Conservation (phyloP, 1,140 invertebrate genomes). For the Amphibalanus amphitrite region DNA sequence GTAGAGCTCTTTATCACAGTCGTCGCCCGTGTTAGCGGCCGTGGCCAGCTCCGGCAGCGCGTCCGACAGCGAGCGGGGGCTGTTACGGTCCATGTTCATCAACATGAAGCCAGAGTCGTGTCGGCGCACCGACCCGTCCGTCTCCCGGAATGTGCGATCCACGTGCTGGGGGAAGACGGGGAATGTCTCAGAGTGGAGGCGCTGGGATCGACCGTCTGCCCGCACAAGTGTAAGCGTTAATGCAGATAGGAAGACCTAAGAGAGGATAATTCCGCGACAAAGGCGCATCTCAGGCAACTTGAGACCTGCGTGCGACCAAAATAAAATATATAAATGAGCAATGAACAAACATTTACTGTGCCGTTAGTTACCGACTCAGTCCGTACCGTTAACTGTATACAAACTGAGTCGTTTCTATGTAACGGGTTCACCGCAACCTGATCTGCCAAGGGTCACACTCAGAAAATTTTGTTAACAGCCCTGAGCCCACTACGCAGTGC, state of each 20-base stretch:
- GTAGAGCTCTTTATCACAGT: conserved; percentile 25
- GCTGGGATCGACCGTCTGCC: background rate
- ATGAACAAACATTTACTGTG: too few relatives aligned
- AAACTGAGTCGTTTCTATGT: too few relatives aligned
- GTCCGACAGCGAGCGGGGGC: conserved; percentile 9
- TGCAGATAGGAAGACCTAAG: background rate
- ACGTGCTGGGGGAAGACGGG: background rate
- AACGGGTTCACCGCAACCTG: too few relatives aligned
- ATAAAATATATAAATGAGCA: background rate
- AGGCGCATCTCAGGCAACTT: background rate
- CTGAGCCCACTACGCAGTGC: too few relatives aligned
- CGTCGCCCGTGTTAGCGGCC: conserved; percentile 9
- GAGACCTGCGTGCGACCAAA: background rate
- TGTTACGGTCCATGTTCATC: conserved; percentile 11
- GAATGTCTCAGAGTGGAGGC: background rate
- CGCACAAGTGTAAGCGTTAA: background rate
- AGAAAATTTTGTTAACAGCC: too few relatives aligned
- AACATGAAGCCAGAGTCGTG: conserved; percentile 12
- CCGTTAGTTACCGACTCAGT: too few relatives aligned
- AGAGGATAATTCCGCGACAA: background rate
- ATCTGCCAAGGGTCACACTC: too few relatives aligned
- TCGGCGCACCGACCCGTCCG: background rate
- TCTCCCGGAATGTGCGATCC: background rate
- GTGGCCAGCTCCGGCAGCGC: conserved; percentile 9
- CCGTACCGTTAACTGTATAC: too few relatives aligned